Evolutionary conservation across 2,797 vertebrate genomes (phyloP), one percentile per base, ranked within the genome.

Genomic region (Delichon dasypus): DNA sequence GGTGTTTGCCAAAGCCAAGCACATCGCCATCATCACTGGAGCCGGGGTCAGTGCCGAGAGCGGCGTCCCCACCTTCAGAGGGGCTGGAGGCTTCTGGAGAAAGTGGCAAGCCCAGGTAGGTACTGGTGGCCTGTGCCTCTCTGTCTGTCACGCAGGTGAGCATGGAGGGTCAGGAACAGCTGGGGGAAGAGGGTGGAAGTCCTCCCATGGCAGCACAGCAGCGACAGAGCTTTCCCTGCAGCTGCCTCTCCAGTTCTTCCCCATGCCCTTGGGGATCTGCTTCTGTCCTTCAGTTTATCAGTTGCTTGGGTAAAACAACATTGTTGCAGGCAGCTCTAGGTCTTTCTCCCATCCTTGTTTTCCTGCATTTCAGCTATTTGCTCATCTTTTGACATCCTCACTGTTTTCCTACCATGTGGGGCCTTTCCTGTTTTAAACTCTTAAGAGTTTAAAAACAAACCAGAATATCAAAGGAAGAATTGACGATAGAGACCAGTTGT

Each of bases 31-130:
- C 90, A 98, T 99, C 95, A 99, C 99, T 0, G 99, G 99, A 16
- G 99, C 99, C 0, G 99, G 99, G 2, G 98, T 99, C 42, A 99
- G 99, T 10, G 98, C 98, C 0, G 99, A 99, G 97, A 99, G 99
- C 0, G 99, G 99, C 2, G 97, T 99, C 2, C 99, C 99, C 0
- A 99, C 99, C 29, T 99, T 99, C 98, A 97, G 98, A 95, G 99
- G 98, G 71, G 97, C 98, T 6, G 98, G 98, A 40, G 99, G 99
- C 42, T 98, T 98, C 75, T 99, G 99, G 99, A 98, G 99, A 67
- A 99, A 98, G 94, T 99, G 99, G 99, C 98, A 98, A 89, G 98
- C 99, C 30, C 99, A 99, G 98, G 99, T 99, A 72, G n/a, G 95
- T 96, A 5, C 47, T 9, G 57, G 15, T 14, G 48, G 64, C 40